Conservation (phyloP, 2,888 invertebrate species). For the Caenorhabditis panamensis region DNA sequence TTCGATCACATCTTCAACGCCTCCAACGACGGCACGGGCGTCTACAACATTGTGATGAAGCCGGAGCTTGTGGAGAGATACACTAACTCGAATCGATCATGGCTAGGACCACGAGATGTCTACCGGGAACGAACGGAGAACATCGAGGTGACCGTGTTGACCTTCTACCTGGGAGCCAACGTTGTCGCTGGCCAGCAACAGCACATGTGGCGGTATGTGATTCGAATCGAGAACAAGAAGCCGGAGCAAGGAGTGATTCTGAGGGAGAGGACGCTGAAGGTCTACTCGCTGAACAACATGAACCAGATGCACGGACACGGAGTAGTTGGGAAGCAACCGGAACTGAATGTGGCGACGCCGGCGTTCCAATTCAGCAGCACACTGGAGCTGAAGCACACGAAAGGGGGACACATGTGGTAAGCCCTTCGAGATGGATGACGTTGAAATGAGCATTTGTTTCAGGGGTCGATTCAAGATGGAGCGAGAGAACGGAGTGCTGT, state of each 20-base stretch:
- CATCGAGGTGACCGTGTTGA: constrained; percentile 96
- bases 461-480: constrained; percentile 98
- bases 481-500: constrained; percentile 95
- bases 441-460: not conserved
- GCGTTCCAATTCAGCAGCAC: constrained; percentile 77
- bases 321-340: constrained; percentile 74
- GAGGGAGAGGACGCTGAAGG: constrained; percentile 68
- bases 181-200: constrained; percentile 77
- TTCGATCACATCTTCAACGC: constrained; percentile 84
- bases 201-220: constrained; percentile 93
- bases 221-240: constrained; percentile 82
- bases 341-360: constrained; percentile 68
- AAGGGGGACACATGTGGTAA: constrained; percentile 96
- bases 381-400: constrained; percentile 74
- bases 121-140: constrained; percentile 93
- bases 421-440: no score
- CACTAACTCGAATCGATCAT: constrained; percentile 64
- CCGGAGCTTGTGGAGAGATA: constrained; percentile 69
- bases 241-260: constrained; percentile 67
- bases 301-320: constrained; percentile 73
- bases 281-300: constrained; percentile 76
- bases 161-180: constrained; percentile 91
- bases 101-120: constrained; percentile 72
- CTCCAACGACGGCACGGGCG: constrained; percentile 29
- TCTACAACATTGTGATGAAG: constrained; percentile 59